phyloP scores from a whole-genome alignment of 2,888 invertebrate genomes.

The Anarsia innoxiella region DNA sequence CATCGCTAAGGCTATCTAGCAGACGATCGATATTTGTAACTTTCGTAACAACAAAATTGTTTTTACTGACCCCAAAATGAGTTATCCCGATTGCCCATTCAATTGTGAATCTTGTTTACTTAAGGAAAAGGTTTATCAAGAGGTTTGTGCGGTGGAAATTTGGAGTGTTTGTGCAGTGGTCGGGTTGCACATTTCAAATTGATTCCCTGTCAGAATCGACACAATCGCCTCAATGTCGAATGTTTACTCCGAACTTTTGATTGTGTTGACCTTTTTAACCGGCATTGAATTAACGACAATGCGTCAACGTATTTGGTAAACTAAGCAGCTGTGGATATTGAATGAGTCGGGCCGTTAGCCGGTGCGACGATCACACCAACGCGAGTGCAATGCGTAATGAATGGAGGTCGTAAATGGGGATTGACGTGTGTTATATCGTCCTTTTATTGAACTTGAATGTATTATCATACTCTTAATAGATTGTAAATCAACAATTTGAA shows the following conservation, averaged over 20 bases:
- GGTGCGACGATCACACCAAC: too few species aligned
- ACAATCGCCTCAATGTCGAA: conserved; percentile 59
- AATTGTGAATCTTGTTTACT: conserved; percentile 28
- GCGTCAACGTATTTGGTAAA: conserved; percentile 39
- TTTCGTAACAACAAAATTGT: conserved; percentile 46
- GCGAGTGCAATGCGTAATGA: conserved; percentile 12
- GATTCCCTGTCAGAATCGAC: conserved; percentile 65
- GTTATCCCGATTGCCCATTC: too few species aligned
- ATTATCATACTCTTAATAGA: too few species aligned
- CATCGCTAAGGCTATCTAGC: conserved; percentile 56
- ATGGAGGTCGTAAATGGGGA: conserved; percentile 9
- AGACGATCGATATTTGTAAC: conserved; percentile 68
- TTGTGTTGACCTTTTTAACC: conserved; percentile 48
- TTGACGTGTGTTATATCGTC: conserved; percentile 11
- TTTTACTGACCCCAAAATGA: conserved; percentile 30
- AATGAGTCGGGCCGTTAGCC: conserved; percentile 23
- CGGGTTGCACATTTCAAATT: conserved; percentile 47
- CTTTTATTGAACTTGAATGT: conserved; percentile 7
- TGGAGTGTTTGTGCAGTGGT: conserved; percentile 20
- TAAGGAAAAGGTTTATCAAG: not conserved
- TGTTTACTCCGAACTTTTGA: conserved; percentile 50
- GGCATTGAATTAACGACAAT: conserved; percentile 35
- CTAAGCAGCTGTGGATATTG: conserved; percentile 29
- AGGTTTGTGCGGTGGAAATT: not conserved
- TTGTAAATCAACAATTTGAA: too few species aligned